Conservation (phyloP, 2,113 vertebrate genomes). For the Cheilinus undulatus region DNA sequence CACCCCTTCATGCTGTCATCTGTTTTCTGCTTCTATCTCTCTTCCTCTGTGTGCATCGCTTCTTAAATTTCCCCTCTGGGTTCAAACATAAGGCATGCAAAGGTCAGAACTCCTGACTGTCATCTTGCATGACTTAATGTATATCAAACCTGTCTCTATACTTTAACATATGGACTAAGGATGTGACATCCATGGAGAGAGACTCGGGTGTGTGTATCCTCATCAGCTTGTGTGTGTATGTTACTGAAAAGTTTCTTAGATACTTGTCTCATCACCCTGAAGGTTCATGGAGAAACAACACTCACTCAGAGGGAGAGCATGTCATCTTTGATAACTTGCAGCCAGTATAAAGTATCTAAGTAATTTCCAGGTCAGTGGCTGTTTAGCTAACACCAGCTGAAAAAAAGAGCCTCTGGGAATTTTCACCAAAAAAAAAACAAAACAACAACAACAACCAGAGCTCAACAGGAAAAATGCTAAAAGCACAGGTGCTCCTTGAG, state of each 20-base stretch:
- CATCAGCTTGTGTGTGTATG: conserved; percentile 10
- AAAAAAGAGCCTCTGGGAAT: conserved; percentile 55
- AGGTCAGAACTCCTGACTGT: conserved; percentile 74
- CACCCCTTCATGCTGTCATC: conserved; percentile 8
- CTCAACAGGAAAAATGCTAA: conserved; percentile 45
- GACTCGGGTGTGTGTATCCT: conserved; percentile 21
- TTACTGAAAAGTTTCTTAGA: conserved; percentile 38
- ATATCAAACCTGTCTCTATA: conserved; percentile 61
- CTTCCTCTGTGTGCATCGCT: conserved; percentile 24
- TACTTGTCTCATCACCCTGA: conserved; percentile 45
- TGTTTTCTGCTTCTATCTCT: conserved; percentile 37
- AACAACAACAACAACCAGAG: conserved; percentile 5
- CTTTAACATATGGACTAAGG: conserved; percentile 44
- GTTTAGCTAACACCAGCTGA: conserved; percentile 59
- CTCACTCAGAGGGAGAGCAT: conserved; percentile 39
- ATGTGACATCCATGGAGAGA: conserved; percentile 35
- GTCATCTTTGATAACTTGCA: conserved; percentile 58
- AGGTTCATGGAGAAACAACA: conserved; percentile 38
- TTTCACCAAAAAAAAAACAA: conserved; percentile 20
- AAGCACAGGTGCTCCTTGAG: conserved; percentile 58
- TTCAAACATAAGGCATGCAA: conserved; percentile 64
- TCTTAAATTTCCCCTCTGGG: conserved; percentile 44
- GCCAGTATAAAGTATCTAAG: conserved; percentile 46
- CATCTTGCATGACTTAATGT: conserved; percentile 76
- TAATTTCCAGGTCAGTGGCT: conserved; percentile 71